phyloP scores from a whole-genome alignment of 2,797 vertebrate species.

The Pagetopsis macropterus region DNA sequence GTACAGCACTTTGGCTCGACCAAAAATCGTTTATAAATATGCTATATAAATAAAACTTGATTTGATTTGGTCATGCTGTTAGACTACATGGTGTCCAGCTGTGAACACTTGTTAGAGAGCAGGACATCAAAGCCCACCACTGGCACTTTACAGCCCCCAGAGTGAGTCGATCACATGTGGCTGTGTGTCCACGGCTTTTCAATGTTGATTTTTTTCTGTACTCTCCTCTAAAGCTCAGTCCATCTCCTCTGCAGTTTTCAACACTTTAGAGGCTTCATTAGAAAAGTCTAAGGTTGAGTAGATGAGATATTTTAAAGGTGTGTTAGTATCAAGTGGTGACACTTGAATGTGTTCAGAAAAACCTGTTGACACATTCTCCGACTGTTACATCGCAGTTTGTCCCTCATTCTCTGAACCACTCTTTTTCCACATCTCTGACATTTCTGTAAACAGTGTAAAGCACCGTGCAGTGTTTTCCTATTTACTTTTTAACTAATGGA shows the following conservation, averaged over 20 bases:
- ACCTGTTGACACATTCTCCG: too few species aligned
- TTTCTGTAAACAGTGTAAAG: neutral
- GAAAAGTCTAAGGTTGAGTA: neutral
- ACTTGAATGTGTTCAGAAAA: neutral
- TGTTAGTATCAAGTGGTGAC: neutral
- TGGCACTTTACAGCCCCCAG: neutral
- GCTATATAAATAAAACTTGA: too few species aligned
- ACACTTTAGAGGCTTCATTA: neutral
- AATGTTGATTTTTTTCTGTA: neutral
- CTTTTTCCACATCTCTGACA: neutral
- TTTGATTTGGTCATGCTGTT: neutral
- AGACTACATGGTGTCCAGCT: constrained; percentile 6
- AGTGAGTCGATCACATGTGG: neutral
- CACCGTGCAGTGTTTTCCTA: neutral
- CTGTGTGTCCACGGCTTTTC: neutral
- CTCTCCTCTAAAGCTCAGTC: neutral
- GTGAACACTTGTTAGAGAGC: constrained; percentile 22
- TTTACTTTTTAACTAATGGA: neutral
- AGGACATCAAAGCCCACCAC: constrained; percentile 29
- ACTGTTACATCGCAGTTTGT: neutral
- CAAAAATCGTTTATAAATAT: too few species aligned
- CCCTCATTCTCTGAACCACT: neutral
- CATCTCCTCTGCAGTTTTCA: neutral
- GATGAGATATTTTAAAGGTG: too few species aligned
- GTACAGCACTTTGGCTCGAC: too few species aligned